Base-by-base conservation (phyloP, 2,797 vertebrate species). In the Megaceryle alcyon region DNA sequence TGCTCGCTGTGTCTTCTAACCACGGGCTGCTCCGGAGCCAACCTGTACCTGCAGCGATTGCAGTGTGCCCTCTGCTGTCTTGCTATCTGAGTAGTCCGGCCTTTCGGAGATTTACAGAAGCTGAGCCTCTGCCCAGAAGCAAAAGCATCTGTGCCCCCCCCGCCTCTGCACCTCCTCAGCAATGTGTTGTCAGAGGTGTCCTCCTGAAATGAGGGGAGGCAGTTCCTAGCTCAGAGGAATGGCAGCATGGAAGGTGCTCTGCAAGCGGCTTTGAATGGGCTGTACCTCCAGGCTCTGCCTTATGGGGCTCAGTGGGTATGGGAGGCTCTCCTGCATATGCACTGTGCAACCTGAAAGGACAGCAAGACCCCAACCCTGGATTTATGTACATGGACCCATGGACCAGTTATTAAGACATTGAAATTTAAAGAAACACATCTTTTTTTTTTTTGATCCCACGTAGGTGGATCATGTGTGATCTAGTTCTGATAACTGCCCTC, bases 11-110 rank as follows among this genome's bases (percentile, higher is more conserved):
- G 19, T 41, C 63, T 14, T 48, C 76, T 82, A 23, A 48, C 18
- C 33, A n/a, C 1, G 0, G 33, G 44, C 61, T 83, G 33, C 31
- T 78, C 25, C 10, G 0, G 1, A 63, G 76, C 25, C 39, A 65
- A 18, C 23, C 28, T 0, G 0, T 41, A 89, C 29, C 49, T 87
- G 82, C 79, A 33, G 85, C 6, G 77, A 86, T 76, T 88, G 76
- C 86, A 96, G 80, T 91, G 82, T 96, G 91, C 91, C 94, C 95
- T 97, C 94, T 94, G 92, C 95, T 96, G 94, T 96, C 80, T 44
- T 31, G 37, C 60, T 85, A 3, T 72, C 80, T 8, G 1, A 3
- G 4, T 26, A 41, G 25, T 41, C 49, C 1, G 0, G 54, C 6
- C 2, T 35, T 76, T 44, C 90, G 44, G 65, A 75, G 57, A n/a